A percentile compares a stretch with the other conserved stretches of the same genome.
These are phyloP conservation scores for Corella eumyota DNA, from an alignment of 23 tunicate species.

Conservation along the genomic window DNA sequence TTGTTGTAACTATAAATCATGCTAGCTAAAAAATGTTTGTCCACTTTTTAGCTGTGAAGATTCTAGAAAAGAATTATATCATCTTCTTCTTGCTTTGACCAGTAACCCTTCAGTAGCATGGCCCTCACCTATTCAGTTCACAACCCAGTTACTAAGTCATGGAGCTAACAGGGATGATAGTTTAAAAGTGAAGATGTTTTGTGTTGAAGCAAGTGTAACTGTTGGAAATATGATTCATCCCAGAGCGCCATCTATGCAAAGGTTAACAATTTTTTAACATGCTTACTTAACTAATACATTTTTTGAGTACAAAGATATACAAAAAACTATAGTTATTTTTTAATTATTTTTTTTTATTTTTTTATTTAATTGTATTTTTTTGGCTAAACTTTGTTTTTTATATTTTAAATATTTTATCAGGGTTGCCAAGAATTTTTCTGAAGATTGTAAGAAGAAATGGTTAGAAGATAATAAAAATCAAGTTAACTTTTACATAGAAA, in stretches of 20 bases:
- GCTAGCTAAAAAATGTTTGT: background rate
- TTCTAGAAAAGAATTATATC: conserved; percentile 36
- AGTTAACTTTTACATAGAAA: too few species aligned
- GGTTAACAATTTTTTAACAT: conserved; percentile 24
- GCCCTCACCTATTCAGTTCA: conserved; percentile 35
- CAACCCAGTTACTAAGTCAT: conserved; percentile 10
- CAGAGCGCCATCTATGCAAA: conserved; percentile 20
- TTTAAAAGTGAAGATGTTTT: conserved; percentile 14
- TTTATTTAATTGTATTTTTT: too few species aligned
- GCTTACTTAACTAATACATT: too few species aligned
- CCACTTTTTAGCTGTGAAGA: conserved; percentile 1
- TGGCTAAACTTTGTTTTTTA: too few species aligned
- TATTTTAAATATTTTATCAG: too few species aligned
- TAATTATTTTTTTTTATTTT: too few species aligned
- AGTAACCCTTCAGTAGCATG: conserved; percentile 13
- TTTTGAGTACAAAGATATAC: too few species aligned
- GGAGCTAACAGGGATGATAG: conserved; percentile 10
- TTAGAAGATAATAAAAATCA: too few species aligned
- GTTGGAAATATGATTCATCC: conserved; percentile 22
- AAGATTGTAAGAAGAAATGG: too few species aligned
- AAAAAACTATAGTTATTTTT: too few species aligned
- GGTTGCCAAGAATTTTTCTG: too few species aligned
- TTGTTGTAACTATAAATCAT: too few species aligned
- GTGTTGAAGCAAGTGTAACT: conserved; percentile 30
- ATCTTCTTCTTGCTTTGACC: conserved; percentile 38